Evolutionary conservation across 2,888 invertebrate genomes (phyloP).

Genomic region (Deilephila porcellus): DNA sequence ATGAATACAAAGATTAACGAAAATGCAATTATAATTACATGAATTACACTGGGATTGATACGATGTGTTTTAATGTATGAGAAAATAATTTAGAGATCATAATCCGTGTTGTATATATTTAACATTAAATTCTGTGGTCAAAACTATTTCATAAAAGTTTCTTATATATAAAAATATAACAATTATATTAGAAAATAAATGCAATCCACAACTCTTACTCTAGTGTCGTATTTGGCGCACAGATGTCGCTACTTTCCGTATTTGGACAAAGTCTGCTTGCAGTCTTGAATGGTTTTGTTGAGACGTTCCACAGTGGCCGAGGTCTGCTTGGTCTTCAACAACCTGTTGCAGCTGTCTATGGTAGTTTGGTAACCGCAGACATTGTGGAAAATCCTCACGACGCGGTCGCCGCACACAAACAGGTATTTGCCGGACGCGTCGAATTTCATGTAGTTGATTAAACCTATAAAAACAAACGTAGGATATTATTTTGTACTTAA

Average conservation of each 20-base stretch:
- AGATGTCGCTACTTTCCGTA: conserved; percentile 65
- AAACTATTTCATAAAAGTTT: conserved; percentile 9
- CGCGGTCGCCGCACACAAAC: conserved; percentile 89
- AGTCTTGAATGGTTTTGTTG: conserved; percentile 87
- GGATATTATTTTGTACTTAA: not conserved
- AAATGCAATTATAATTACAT: conserved; percentile 9
- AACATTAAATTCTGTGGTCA: conserved; percentile 4
- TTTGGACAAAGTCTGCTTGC: conserved; percentile 73
- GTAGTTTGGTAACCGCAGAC: conserved; percentile 77
- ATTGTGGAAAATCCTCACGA: conserved; percentile 92
- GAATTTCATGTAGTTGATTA: conserved; percentile 88
- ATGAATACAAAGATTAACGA: not conserved
- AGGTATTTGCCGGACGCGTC: conserved; percentile 90
- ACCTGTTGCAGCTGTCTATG: conserved; percentile 67
- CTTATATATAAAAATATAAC: conserved; percentile 35
- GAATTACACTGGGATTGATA: not conserved
- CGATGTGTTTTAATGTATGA: not conserved
- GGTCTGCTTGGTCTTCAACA: conserved; percentile 85
- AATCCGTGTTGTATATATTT: not conserved
- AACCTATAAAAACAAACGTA: conserved; percentile 78
- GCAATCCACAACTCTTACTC: conserved; percentile 34
- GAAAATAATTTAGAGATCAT: conserved; percentile 12
- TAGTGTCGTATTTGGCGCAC: conserved; percentile 26
- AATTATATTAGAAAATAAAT: conserved; percentile 41
- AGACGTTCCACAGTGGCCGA: conserved; percentile 92